Conservation (phyloP, 2,113 vertebrate genomes). For the Zosterops pallidus region DNA sequence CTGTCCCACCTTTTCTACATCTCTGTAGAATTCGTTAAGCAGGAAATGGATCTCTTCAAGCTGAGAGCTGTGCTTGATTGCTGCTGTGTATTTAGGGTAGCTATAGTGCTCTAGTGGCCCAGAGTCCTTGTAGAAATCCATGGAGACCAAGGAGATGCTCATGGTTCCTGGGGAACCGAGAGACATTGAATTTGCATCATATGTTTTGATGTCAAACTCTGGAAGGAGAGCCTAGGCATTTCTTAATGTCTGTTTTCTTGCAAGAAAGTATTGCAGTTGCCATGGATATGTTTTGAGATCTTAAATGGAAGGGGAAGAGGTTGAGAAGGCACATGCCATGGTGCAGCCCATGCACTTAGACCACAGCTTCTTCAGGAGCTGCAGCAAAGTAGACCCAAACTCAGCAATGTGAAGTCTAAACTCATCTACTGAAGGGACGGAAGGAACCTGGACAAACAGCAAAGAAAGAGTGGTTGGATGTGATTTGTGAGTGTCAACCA, state of each 20-base stretch:
- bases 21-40: not conserved
- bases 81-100: not conserved
- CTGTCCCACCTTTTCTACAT: not conserved
- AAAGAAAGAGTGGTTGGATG: not conserved
- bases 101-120: not conserved
- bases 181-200: not conserved
- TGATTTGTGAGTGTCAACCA: not conserved
- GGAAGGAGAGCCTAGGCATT: not conserved
- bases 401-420: not conserved
- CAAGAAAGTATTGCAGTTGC: conserved; percentile 4
- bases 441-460: not conserved
- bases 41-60: not conserved
- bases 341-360: not conserved
- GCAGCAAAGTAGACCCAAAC: not conserved
- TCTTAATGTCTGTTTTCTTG: not conserved
- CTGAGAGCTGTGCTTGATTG: not conserved
- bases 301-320: not conserved
- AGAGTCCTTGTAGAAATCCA: not conserved
- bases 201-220: not conserved
- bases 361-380: not conserved
- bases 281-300: not conserved
- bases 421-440: not conserved
- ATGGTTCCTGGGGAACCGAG: not conserved
- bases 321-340: not conserved
- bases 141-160: not conserved